Conservation (phyloP, 2,888 invertebrate species). For the Heliconius charithonia region DNA sequence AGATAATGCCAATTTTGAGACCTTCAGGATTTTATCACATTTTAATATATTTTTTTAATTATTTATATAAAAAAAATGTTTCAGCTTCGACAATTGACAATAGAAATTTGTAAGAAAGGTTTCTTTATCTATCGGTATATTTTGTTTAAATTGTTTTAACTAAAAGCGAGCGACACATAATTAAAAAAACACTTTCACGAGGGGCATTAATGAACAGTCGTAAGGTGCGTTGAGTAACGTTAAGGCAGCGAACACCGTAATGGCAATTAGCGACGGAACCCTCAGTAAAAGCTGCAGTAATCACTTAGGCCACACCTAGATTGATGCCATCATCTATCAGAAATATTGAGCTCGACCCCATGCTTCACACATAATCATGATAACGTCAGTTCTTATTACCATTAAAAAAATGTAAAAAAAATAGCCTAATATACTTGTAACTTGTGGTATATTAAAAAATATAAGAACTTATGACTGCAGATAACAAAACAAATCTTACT, state of each 20-base stretch:
- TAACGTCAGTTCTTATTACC: conserved; percentile 34
- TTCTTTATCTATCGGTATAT: neutral
- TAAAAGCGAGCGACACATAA: neutral
- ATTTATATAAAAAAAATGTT: neutral
- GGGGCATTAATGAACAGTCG: conserved; percentile 31
- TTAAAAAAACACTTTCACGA: conserved; percentile 7
- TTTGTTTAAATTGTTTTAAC: neutral
- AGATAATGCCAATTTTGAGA: conserved; percentile 50
- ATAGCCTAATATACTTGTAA: neutral
- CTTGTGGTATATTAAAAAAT: neutral
- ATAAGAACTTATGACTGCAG: neutral
- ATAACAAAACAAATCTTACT: no score
- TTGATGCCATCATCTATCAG: conserved; percentile 67
- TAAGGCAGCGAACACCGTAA: conserved; percentile 52
- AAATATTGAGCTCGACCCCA: conserved; percentile 59
- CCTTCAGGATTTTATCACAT: conserved; percentile 38
- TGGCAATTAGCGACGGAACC: conserved; percentile 54
- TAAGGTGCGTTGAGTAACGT: conserved; percentile 47
- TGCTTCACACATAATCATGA: conserved; percentile 29
- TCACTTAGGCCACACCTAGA: conserved; percentile 78
- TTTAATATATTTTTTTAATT: conserved; percentile 23
- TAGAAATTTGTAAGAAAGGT: neutral
- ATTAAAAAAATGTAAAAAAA: conserved; percentile 15
- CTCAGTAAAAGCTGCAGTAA: conserved; percentile 74
- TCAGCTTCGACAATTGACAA: no score